Percentiles rank a stretch among this genome's conserved stretches.
These are phyloP conservation scores for Balaenoptera acutorostrata DNA, from an alignment of 2,113 vertebrate genomes.

Conservation along the genomic window DNA sequence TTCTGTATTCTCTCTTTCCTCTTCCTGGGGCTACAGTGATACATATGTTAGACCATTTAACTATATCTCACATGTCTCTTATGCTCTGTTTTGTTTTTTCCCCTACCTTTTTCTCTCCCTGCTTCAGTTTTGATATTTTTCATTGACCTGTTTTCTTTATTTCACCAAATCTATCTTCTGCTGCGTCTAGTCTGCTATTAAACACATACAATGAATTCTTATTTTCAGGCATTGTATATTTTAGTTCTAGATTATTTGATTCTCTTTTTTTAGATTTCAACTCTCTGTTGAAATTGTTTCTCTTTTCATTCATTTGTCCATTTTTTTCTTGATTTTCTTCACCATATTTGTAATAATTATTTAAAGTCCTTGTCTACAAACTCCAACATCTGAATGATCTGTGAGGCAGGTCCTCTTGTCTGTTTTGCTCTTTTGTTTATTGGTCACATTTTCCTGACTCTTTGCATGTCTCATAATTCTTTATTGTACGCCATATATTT, in stretches of 20 bases:
- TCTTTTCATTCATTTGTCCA: background rate
- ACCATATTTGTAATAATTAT: background rate
- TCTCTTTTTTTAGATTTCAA: background rate
- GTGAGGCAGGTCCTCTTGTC: background rate
- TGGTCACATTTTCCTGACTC: background rate
- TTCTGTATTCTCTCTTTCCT: background rate
- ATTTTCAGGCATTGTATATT: background rate
- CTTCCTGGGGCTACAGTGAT: background rate
- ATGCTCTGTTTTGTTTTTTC: background rate
- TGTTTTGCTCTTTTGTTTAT: background rate
- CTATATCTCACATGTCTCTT: background rate
- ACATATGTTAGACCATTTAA: background rate
- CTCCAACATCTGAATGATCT: background rate
- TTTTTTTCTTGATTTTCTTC: background rate
- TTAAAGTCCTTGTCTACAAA: background rate
- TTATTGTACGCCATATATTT: background rate
- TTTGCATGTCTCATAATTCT: background rate
- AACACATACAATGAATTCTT: background rate
- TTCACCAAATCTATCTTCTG: background rate
- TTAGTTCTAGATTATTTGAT: background rate
- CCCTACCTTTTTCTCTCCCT: background rate
- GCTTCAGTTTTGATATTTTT: background rate
- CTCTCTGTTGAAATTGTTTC: background rate
- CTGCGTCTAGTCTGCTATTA: background rate
- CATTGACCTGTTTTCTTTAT: background rate